Evolutionary conservation across 2,113 vertebrate genomes (phyloP).

Genomic region (Carlito syrichta): DNA sequence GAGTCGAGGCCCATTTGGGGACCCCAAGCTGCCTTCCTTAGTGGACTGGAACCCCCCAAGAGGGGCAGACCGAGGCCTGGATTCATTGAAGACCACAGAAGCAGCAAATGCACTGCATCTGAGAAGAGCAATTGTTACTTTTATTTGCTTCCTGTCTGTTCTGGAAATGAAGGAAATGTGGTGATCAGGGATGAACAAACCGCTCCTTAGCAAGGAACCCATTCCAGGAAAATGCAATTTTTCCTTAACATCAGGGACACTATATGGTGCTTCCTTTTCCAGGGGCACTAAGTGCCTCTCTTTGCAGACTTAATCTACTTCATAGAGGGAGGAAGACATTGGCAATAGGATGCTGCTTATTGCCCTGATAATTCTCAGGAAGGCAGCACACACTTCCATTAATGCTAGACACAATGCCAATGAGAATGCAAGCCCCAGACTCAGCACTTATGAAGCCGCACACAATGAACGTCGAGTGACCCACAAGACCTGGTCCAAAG

Average conservation of each 20-base stretch:
- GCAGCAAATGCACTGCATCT: slow-evolving; percentile 23
- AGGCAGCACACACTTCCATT: slow-evolving; percentile 39
- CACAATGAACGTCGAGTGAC: background rate
- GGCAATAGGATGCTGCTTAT: slow-evolving; percentile 14
- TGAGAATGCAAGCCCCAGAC: slow-evolving; percentile 26
- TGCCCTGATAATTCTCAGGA: slow-evolving; percentile 10
- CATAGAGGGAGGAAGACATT: slow-evolving; percentile 45
- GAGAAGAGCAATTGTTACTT: slow-evolving; percentile 34
- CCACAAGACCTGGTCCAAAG: background rate
- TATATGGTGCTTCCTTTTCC: slow-evolving; percentile 51
- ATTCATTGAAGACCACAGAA: slow-evolving; percentile 55
- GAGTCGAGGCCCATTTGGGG: background rate
- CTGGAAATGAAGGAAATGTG: background rate
- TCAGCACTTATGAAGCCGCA: slow-evolving; percentile 32
- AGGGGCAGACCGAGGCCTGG: background rate
- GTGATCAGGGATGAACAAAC: slow-evolving; percentile 20
- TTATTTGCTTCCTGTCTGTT: slow-evolving; percentile 30
- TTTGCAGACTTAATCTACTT: slow-evolving; percentile 62
- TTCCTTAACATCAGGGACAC: slow-evolving; percentile 53
- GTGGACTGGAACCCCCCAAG: slow-evolving; percentile 32
- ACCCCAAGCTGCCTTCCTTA: slow-evolving; percentile 50
- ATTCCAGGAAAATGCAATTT: slow-evolving; percentile 58
- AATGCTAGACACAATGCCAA: slow-evolving; percentile 31
- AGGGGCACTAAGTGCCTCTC: slow-evolving; percentile 12
- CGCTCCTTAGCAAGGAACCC: slow-evolving; percentile 34